Evolutionary conservation across 2,797 vertebrate genomes (phyloP).

Genomic region (Chiloscyllium punctatum): DNA sequence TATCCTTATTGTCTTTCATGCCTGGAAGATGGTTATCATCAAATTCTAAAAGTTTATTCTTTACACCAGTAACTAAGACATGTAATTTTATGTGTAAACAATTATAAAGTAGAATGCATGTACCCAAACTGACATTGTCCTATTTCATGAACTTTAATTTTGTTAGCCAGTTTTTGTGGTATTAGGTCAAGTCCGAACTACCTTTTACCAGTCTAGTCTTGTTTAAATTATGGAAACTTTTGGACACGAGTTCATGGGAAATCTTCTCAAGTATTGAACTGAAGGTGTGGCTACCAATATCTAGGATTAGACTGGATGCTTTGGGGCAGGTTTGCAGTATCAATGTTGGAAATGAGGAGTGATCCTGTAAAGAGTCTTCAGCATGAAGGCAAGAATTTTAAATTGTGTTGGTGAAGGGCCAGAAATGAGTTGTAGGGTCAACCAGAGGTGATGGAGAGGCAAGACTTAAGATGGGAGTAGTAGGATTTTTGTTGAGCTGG

Average conservation of each 20-base stretch:
- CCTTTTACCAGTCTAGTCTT: neutral
- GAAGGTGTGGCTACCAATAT: neutral
- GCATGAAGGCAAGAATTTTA: neutral
- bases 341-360: neutral
- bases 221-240: neutral
- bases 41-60: neutral
- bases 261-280: neutral
- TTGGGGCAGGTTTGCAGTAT: neutral
- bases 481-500: neutral
- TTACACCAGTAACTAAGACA: no score
- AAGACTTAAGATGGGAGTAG: neutral
- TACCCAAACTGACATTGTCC: no score
- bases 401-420: neutral
- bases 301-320: neutral
- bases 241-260: neutral
- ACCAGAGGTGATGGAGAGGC: neutral
- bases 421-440: neutral
- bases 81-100: no score
- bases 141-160: no score
- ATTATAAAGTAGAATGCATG: no score
- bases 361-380: neutral
- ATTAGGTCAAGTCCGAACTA: no score
- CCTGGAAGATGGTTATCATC: neutral
- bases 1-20: neutral
- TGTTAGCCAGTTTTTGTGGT: no score